Evolutionary conservation across 2,797 vertebrate genomes (phyloP).

Genomic region (Saxicola maurus): DNA sequence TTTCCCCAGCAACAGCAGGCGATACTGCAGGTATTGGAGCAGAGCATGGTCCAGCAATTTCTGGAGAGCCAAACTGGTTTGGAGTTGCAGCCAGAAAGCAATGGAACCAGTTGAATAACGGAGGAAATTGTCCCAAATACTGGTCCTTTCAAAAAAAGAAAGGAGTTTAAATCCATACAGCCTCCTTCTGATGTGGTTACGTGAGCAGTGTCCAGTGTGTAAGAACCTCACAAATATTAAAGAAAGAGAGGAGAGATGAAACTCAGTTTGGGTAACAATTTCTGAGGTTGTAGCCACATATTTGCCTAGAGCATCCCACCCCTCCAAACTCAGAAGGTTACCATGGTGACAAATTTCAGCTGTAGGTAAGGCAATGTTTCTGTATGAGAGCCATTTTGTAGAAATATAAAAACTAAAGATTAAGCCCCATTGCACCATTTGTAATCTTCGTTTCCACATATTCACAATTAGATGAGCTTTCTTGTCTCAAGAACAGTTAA

Average conservation of each 20-base stretch:
- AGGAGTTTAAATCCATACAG: neutral
- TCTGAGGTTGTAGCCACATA: neutral
- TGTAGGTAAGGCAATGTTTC: constrained; percentile 56
- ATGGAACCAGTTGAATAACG: neutral
- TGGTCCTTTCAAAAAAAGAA: neutral
- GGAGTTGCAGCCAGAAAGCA: neutral
- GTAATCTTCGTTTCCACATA: constrained; percentile 4
- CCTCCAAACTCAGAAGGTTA: constrained; percentile 51
- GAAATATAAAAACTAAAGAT: constrained; percentile 52
- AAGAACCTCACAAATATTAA: neutral
- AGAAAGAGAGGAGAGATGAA: neutral
- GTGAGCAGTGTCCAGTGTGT: neutral
- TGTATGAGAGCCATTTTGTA: constrained; percentile 45
- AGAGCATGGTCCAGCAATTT: neutral
- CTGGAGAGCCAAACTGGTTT: neutral
- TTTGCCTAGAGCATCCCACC: constrained; percentile 29
- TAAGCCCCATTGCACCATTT: constrained; percentile 29
- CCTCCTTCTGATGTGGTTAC: neutral
- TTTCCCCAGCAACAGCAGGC: neutral
- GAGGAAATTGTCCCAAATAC: neutral
- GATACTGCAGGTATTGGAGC: neutral
- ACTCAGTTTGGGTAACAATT: neutral
- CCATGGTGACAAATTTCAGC: constrained; percentile 63
- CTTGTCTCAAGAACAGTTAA: constrained; percentile 9
- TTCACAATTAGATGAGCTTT: neutral